Percentiles rank a stretch among this genome's conserved stretches.
These are phyloP conservation scores for Trypoxylus dichotomus DNA, from an alignment of 1,140 invertebrate species.

Conservation along the genomic window DNA sequence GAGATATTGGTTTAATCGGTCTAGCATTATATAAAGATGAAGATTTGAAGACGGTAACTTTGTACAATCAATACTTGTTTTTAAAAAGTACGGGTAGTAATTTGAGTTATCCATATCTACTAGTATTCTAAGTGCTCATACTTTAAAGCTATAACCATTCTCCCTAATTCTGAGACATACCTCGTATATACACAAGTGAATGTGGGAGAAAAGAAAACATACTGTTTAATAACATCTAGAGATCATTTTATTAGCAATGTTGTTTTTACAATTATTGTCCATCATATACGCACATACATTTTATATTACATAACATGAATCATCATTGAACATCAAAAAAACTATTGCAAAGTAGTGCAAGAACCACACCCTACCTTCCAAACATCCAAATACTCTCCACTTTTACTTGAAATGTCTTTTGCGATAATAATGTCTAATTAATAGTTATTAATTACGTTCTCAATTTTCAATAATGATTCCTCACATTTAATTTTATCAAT, in stretches of 20 bases:
- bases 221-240: not conserved
- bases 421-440: no score
- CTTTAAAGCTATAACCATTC: no score
- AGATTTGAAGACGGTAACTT: no score
- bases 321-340: not conserved
- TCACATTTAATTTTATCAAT: not conserved
- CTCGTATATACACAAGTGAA: no score
- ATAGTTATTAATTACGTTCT: not conserved
- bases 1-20: no score
- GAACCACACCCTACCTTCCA: not conserved
- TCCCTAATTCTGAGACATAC: no score
- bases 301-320: constrained; percentile 8
- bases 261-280: constrained; percentile 1
- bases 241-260: constrained; percentile 3
- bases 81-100: no score
- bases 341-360: not conserved
- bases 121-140: no score
- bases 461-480: not conserved
- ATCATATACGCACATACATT: constrained; percentile 6
- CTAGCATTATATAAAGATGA: no score
- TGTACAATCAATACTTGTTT: no score
- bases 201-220: not conserved
- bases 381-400: not conserved
- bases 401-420: not conserved
- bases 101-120: no score